These are phyloP conservation scores for Littorina saxatilis DNA, from an alignment of 1,140 invertebrate species.

Conservation along the genomic window DNA sequence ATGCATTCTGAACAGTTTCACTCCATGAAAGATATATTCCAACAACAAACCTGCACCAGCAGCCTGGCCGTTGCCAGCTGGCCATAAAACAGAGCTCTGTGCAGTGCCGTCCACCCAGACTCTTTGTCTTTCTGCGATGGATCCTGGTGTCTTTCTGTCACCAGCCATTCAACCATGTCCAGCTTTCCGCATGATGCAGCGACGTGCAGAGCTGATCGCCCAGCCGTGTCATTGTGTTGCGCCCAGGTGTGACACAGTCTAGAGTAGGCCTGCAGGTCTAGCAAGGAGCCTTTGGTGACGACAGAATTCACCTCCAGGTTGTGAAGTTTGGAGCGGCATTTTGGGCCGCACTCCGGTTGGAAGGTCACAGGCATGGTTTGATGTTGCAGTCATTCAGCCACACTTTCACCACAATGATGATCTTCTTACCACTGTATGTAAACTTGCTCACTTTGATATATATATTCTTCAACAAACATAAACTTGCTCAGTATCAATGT, in stretches of 20 bases:
- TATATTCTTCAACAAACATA: no score
- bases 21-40: no score
- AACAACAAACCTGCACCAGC: conserved; percentile 80
- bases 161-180: conserved; percentile 82
- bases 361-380: conserved; percentile 52
- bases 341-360: conserved; percentile 69
- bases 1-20: no score
- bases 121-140: conserved; percentile 82
- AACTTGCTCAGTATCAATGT: no score
- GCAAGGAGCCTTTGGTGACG: conserved; percentile 78
- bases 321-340: conserved; percentile 81
- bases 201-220: conserved; percentile 83
- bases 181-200: conserved; percentile 82
- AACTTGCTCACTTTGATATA: no score
- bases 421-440: no score
- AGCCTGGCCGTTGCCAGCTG: conserved; percentile 82
- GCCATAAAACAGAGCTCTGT: conserved; percentile 86
- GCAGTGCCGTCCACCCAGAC: conserved; percentile 86
- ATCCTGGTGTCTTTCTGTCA: conserved; percentile 79
- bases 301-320: conserved; percentile 80
- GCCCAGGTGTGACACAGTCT: conserved; percentile 79
- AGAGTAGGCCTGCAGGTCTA: conserved; percentile 73
- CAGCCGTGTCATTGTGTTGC: conserved; percentile 75
- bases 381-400: no score
- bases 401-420: no score